Evolutionary conservation across 1,140 invertebrate genomes (phyloP).

Genomic region (Drosophila persimilis): DNA sequence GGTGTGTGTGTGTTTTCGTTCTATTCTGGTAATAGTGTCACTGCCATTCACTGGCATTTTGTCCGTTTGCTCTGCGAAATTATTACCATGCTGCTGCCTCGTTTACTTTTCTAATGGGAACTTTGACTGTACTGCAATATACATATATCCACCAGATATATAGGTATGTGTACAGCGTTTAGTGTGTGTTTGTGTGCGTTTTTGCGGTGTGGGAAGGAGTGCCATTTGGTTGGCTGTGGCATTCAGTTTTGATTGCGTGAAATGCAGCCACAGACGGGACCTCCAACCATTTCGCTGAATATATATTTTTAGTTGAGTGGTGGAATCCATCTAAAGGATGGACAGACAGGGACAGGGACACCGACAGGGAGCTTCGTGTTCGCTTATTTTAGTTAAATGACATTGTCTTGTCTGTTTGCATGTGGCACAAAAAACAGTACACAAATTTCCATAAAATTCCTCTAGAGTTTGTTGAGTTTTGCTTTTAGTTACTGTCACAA

Average conservation of each 20-base stretch:
- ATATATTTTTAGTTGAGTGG: conserved; percentile 52
- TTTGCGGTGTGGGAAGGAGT: background rate
- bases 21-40: conserved; percentile 32
- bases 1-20: background rate
- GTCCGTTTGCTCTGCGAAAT: conserved; percentile 31
- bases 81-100: conserved; percentile 40
- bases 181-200: conserved; percentile 13
- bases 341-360: background rate
- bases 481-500: background rate
- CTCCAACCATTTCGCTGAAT: conserved; percentile 49
- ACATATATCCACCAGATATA: conserved; percentile 1
- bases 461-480: conserved; percentile 23
- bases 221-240: conserved; percentile 44
- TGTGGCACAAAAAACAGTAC: conserved; percentile 22
- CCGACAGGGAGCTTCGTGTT: conserved; percentile 13
- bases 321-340: conserved; percentile 2
- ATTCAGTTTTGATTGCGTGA: conserved; percentile 70
- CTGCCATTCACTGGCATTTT: conserved; percentile 18
- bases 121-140: conserved; percentile 61
- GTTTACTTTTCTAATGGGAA: conserved; percentile 51
- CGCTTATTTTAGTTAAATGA: conserved; percentile 70
- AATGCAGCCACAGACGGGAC: conserved; percentile 51
- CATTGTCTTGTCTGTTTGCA: conserved; percentile 56
- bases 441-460: conserved; percentile 12
- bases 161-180: conserved; percentile 13